Evolutionary conservation across 2,888 invertebrate genomes (phyloP), one percentile per base, ranked within the genome.

Genomic region (Pteria penguin): DNA sequence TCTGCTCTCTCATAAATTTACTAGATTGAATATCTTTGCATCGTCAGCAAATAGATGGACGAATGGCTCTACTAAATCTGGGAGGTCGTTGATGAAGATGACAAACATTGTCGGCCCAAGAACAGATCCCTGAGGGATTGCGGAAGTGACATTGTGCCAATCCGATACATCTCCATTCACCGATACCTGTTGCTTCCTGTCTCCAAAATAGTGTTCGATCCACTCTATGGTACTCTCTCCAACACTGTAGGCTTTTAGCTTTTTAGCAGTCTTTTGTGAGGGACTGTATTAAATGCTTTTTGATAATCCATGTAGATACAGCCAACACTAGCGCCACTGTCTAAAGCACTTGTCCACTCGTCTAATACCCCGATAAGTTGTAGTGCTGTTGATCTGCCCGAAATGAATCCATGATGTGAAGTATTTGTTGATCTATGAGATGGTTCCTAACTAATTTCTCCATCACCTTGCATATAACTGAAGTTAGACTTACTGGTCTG

Each of bases 241-340:
- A 29, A 70, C 24, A 11, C 57, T 31, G n/a, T 72, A 65, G 3
- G 32, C 55, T 24, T 29, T 14, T 2, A 65, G 58, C 36, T 63
- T 72, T 33, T 58, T 2, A 72, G 18, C 11, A 72, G 52, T 2
- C 72, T 29, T 18, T 31, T 14, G 55, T 72, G 55, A 18, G 72
- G 65, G 11, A 72, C 72, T 0, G 32, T 52, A 31, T 65, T 65
- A 65, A 73, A 66, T 0, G 60, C 73, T 8, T 67, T 66, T 4
- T 26, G 8, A 26, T 54, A 57, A 52, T 70, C 61, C 29, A 70
- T 18, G 29, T 70, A 70, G 2, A 70, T 45, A 0, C 36, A 29
- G 33, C 61, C 26, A 14, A 61, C 52, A 26, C 36, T 29, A 57
- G 26, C 26, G n/a, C 62, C 22, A 31, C 36, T 14, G 32, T 71